Conservation (phyloP, 2,113 vertebrate species). For the Xenopus laevis region DNA sequence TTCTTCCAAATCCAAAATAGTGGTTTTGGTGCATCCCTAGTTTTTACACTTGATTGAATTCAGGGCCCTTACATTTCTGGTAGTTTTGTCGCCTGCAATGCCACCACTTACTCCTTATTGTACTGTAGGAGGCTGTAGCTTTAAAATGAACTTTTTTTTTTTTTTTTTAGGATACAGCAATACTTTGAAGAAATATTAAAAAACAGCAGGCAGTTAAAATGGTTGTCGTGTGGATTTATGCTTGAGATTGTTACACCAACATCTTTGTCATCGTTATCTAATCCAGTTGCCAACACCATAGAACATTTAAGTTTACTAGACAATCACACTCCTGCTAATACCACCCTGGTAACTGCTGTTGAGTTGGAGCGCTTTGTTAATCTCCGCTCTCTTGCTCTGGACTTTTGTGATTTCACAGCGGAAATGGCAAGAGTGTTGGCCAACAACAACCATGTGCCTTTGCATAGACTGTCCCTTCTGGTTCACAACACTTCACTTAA, state of each 20-base stretch:
- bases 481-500: constrained; percentile 86
- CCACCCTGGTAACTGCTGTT: constrained; percentile 77
- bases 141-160: neutral
- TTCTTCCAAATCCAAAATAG: too few species aligned
- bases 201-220: constrained; percentile 90
- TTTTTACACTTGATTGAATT: too few species aligned
- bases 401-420: constrained; percentile 94
- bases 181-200: constrained; percentile 92
- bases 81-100: too few species aligned
- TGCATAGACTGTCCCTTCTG: constrained; percentile 92
- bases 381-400: constrained; percentile 87
- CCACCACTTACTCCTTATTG: too few species aligned
- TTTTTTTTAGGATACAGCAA: constrained; percentile 83
- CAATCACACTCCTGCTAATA: constrained; percentile 78
- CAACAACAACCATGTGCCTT: constrained; percentile 79
- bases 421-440: constrained; percentile 89
- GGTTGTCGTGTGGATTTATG: constrained; percentile 95
- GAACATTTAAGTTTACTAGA: constrained; percentile 93
- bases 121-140: too few species aligned
- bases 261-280: constrained; percentile 87
- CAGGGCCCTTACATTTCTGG: too few species aligned
- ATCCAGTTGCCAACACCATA: constrained; percentile 84
- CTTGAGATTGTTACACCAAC: constrained; percentile 88
- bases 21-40: too few species aligned
- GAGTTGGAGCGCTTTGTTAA: constrained; percentile 86